phyloP scores from a whole-genome alignment of 2,797 vertebrate species.

The Sibirionetta formosa region DNA sequence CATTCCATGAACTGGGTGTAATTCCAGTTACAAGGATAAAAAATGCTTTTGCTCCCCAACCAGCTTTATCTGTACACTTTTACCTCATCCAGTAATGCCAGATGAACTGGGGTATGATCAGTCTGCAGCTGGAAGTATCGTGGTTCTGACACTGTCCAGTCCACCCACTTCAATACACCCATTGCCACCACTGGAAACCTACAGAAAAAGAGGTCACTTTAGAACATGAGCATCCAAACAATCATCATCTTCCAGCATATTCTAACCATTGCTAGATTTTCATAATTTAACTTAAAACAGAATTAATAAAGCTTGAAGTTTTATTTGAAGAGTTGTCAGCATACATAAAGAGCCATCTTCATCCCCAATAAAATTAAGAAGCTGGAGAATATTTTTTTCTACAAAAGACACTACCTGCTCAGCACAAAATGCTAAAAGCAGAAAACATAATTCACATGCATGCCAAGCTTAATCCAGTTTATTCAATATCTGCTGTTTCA shows the following conservation, averaged over 20 bases:
- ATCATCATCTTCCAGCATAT: neutral
- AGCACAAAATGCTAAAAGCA: neutral
- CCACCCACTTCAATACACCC: slow-evolving; percentile 98
- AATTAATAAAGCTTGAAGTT: neutral
- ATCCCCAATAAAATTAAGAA: no score
- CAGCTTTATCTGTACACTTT: neutral
- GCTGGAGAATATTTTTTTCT: neutral
- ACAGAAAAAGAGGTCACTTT: neutral
- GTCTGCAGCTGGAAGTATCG: slow-evolving; percentile 98
- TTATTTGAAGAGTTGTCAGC: neutral
- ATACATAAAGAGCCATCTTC: neutral
- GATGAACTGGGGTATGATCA: slow-evolving; percentile 96
- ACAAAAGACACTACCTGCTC: neutral
- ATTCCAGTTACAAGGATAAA: neutral
- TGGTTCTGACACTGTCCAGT: slow-evolving; percentile 98
- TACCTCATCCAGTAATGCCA: slow-evolving; percentile 96
- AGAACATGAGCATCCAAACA: neutral
- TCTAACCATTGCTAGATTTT: neutral
- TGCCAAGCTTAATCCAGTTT: neutral
- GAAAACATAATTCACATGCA: neutral
- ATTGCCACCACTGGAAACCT: slow-evolving; percentile 99
- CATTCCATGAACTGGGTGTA: neutral
- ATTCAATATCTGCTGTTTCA: neutral
- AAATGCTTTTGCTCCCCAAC: neutral
- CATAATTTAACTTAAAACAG: neutral